Percentiles rank a stretch among this genome's conserved stretches.
Conservation (phyloP, 35 echinoderm and acorn worm genomes). For the Lytechinus pictus region DNA sequence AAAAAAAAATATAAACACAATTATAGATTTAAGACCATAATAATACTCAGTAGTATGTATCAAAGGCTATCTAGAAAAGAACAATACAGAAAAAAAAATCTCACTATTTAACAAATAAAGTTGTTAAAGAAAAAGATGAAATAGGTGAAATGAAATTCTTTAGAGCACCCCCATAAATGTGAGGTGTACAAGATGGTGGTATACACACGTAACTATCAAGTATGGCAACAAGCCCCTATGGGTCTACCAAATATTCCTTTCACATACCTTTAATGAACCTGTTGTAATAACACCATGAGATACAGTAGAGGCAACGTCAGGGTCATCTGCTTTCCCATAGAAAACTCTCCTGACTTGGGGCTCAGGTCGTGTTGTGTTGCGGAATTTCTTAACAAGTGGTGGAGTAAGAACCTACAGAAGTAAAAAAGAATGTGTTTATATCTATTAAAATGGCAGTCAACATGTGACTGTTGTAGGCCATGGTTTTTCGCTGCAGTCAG, state of each 20-base stretch:
- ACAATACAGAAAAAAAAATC: not conserved
- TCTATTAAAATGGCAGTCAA: not conserved
- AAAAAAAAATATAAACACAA: not conserved
- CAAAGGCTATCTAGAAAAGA: not conserved
- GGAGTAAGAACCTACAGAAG: slow-evolving; percentile 82
- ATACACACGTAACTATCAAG: not conserved
- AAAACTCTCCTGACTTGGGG: slow-evolving; percentile 86
- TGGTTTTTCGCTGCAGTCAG: too few relatives aligned
- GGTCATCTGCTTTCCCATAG: slow-evolving; percentile 87
- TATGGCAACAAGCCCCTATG: not conserved
- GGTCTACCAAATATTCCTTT: not conserved
- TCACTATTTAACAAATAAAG: too few relatives aligned
- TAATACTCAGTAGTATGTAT: not conserved
- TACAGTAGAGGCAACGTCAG: slow-evolving; percentile 80
- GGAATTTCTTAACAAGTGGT: slow-evolving; percentile 94
- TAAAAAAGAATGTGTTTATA: not conserved
- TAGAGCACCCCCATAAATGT: not conserved
- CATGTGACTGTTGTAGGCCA: not conserved
- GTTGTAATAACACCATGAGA: slow-evolving; percentile 82
- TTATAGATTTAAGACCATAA: not conserved
- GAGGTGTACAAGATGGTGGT: not conserved
- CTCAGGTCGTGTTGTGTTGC: slow-evolving; percentile 87
- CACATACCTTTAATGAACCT: slow-evolving; percentile 77
- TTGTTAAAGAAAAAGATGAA: not conserved
- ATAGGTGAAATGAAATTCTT: not conserved